These are phyloP conservation scores for Cantharis lateralis DNA, from an alignment of 2,888 invertebrate species.

Conservation along the genomic window DNA sequence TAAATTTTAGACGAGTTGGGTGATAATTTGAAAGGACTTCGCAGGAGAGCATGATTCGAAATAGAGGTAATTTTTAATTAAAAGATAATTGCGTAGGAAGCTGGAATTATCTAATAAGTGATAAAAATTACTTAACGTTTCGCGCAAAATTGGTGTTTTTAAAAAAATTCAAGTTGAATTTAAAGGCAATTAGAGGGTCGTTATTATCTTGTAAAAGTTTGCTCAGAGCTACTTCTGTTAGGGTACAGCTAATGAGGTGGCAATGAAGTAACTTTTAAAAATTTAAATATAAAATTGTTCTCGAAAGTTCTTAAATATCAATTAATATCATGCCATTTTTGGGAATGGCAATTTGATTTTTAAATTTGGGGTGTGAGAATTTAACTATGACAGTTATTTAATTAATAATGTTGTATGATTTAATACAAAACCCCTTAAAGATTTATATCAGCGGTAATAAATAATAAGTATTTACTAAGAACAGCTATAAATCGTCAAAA, in stretches of 20 bases:
- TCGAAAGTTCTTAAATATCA: conserved; percentile 11
- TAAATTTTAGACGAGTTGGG: neutral
- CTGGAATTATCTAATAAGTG: neutral
- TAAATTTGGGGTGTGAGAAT: neutral
- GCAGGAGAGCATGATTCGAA: neutral
- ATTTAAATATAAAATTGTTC: conserved; percentile 20
- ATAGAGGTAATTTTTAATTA: neutral
- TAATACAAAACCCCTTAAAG: neutral
- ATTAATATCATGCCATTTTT: neutral
- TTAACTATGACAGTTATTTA: neutral
- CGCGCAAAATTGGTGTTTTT: neutral
- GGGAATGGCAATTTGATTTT: neutral
- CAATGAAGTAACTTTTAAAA: conserved; percentile 27
- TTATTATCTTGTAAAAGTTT: conserved; percentile 28
- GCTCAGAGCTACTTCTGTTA: conserved; percentile 17
- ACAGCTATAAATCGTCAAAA: conserved; percentile 13
- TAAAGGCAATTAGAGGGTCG: conserved; percentile 27
- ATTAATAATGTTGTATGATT: neutral
- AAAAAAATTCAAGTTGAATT: conserved; percentile 23
- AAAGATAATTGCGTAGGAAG: neutral
- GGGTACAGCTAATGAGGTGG: conserved; percentile 26
- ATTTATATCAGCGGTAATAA: conserved; percentile 7
- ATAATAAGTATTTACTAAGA: conserved; percentile 14
- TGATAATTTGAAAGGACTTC: neutral
- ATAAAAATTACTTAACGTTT: neutral